Evolutionary conservation across 2,888 invertebrate species (phyloP).

Genomic region (Acheta domesticus): DNA sequence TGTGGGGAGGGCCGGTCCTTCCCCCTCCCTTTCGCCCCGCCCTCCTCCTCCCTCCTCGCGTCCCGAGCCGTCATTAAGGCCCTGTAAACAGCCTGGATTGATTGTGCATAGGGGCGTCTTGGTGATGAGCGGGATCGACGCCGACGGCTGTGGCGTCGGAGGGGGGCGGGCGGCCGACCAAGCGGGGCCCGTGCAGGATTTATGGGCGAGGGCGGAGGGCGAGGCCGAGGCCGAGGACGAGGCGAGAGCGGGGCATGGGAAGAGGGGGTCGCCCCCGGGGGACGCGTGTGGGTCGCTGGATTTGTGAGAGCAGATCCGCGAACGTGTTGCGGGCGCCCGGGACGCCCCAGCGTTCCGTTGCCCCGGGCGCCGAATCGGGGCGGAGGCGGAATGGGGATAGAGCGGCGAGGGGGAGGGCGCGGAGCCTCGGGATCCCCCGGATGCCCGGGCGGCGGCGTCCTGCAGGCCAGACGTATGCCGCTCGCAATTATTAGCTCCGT

Average conservation of each 20-base stretch:
- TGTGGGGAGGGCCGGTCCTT: no score
- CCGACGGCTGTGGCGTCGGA: not conserved
- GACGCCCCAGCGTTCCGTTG: not conserved
- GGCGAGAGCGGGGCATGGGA: not conserved
- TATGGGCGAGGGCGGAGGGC: not conserved
- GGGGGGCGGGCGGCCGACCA: not conserved
- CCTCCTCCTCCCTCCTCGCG: not conserved
- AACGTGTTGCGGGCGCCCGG: not conserved
- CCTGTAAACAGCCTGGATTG: not conserved
- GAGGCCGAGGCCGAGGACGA: not conserved
- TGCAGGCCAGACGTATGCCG: not conserved
- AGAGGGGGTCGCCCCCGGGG: constrained; percentile 7
- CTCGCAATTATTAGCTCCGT: not conserved
- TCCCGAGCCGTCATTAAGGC: constrained; percentile 7
- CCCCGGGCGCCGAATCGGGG: not conserved
- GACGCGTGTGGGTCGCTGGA: not conserved
- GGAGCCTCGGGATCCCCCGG: not conserved
- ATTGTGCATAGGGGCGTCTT: constrained; percentile 12
- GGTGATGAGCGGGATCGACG: not conserved
- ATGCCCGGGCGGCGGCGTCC: not conserved
- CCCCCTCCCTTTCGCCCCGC: no score
- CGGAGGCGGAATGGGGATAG: not conserved
- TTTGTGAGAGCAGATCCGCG: constrained; percentile 8
- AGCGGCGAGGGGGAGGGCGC: not conserved
- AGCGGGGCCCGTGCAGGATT: not conserved